A percentile compares a stretch with the other conserved stretches of the same genome.
These are phyloP conservation scores for Pteronura brasiliensis DNA, from an alignment of 2,113 vertebrate genomes.

Conservation along the genomic window DNA sequence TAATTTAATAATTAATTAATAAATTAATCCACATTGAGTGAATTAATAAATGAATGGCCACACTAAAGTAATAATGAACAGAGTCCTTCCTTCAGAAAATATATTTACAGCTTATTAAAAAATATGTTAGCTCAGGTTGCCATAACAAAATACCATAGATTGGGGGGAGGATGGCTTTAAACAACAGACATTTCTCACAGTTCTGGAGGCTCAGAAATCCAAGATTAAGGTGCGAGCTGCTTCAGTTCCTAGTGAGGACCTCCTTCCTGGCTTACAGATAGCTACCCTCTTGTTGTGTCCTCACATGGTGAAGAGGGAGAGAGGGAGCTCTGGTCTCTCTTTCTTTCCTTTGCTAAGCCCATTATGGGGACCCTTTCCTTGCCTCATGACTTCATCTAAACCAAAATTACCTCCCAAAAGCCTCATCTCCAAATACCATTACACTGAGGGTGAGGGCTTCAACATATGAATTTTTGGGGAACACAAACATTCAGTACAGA, in stretches of 20 bases:
- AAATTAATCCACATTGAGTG: no score
- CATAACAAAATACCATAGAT: background rate
- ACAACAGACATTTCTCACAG: background rate
- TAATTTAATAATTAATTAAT: no score
- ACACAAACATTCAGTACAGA: background rate
- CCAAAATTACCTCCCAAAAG: background rate
- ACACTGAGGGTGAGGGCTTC: background rate
- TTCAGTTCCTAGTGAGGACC: background rate
- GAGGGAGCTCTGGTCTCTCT: background rate
- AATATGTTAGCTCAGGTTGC: background rate
- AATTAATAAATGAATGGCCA: background rate
- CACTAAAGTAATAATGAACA: background rate
- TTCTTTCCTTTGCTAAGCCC: background rate
- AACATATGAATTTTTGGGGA: background rate
- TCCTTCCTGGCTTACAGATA: background rate
- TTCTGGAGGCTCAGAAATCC: background rate
- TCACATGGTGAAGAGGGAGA: background rate
- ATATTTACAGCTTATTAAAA: background rate
- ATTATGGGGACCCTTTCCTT: fast-evolving
- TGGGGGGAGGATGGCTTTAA: background rate
- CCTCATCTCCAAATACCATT: background rate
- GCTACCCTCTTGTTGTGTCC: background rate
- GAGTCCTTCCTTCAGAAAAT: background rate
- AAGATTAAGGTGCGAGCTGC: background rate
- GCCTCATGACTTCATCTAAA: background rate